These are phyloP conservation scores for Bombus huntii DNA, from an alignment of 1,140 invertebrate genomes.

Conservation along the genomic window DNA sequence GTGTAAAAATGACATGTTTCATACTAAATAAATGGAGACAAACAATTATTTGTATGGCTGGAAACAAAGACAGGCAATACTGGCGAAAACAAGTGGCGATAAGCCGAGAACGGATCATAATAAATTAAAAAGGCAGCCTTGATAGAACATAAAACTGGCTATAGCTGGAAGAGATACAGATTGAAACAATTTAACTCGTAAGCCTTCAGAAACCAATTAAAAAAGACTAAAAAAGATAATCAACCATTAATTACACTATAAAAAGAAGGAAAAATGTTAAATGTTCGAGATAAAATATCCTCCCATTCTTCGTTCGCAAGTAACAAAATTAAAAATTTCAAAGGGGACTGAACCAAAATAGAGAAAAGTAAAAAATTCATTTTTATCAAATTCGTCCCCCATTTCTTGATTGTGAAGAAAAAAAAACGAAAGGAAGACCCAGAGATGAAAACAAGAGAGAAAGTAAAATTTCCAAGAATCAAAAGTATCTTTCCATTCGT, in stretches of 20 bases:
- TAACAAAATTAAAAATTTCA: background rate
- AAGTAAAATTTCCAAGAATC: background rate
- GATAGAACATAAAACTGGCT: background rate
- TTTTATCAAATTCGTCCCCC: background rate
- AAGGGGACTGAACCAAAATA: background rate
- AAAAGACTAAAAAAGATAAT: too few relatives aligned
- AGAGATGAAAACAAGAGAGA: too few relatives aligned
- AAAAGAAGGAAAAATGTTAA: background rate
- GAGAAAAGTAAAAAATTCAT: accelerated
- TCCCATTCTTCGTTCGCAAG: too few relatives aligned
- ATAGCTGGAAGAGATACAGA: too few relatives aligned
- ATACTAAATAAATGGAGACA: background rate
- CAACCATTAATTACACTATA: background rate
- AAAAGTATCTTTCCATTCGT: background rate
- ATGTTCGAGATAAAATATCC: too few relatives aligned
- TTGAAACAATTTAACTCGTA: background rate
- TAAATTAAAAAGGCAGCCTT: background rate
- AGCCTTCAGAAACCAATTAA: background rate
- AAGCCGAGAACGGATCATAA: background rate
- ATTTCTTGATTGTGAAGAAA: background rate
- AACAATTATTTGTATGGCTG: background rate
- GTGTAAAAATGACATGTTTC: background rate
- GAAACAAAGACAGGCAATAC: background rate
- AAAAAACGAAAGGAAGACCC: background rate
- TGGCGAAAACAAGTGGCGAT: slow-evolving; percentile 6